Evolutionary conservation across 1,140 invertebrate genomes (phyloP), one percentile per base, ranked within the genome.

Genomic region (Polypedilum vanderplanki): DNA sequence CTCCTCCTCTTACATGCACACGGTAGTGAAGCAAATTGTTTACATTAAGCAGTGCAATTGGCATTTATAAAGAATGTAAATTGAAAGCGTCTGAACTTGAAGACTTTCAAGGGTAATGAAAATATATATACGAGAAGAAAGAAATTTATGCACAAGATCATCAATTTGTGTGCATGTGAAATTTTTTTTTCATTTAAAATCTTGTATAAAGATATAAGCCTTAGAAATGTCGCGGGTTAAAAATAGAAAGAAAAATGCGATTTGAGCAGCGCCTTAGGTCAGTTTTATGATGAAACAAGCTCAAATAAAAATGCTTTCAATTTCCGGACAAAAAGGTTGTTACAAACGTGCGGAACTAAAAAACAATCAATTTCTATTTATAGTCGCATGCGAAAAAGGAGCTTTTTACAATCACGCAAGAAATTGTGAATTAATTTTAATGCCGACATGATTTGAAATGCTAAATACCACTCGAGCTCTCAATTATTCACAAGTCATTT

Each of bases 101-200:
- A 57, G 46, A 57, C 46, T 57, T 57, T 57, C 46, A 57, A 57
- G 46, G 46, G 46, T 57, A 57, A 57, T 57, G 10, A 57, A 57
- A 57, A 57, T 57, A 12, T n/a, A 15, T 3, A 9, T 3, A 9
- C 2, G 41, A 46, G 8, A 46, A 15, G 46, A 12, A 57, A 57
- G 15, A 46, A 46, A 57, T 15, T 15, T n/a, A 57, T 57, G 46
- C 46, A 57, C 46, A 57, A 1, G 46, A 57, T 12, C 46, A 57
- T 57, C 46, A 46, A 10, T 15, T 57, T 15, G 46, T 57, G 12
- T n/a, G n/a, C 46, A 57, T 57, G 46, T 57, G 46, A 57, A 57
- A 15, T 12, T 57, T 57, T 57, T 5, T 33, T 33, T 33, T 33
- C 24, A 5, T 33, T 33, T 33, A 33, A 57, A n/a, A 12, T n/a